Percentiles rank a stretch among this genome's conserved stretches.
phyloP scores from a whole-genome alignment of 2,888 invertebrate species.

The Drosophila limbata region DNA sequence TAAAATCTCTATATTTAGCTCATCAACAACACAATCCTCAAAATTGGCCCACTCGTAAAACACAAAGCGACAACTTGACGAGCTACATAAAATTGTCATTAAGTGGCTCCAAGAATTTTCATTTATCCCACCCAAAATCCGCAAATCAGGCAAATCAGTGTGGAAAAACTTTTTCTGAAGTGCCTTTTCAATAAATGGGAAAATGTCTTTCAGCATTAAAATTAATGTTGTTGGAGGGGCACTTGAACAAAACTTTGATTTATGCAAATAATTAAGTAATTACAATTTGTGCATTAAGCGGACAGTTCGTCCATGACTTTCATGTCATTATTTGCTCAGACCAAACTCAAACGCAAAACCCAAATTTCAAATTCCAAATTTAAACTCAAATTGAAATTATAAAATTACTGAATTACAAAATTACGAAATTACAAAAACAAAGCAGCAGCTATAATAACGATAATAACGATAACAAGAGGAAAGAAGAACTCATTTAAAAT shows the following conservation, averaged over 20 bases:
- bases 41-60: conserved; percentile 55
- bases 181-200: conserved; percentile 48
- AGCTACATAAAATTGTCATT: conserved; percentile 74
- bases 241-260: conserved; percentile 62
- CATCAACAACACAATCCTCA: conserved; percentile 9
- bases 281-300: conserved; percentile 69
- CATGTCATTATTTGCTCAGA: conserved; percentile 63
- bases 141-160: conserved; percentile 26
- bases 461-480: conserved; percentile 29
- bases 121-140: conserved; percentile 23
- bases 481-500: conserved; percentile 71
- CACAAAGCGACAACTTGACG: conserved; percentile 61
- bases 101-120: conserved; percentile 39
- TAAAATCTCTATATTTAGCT: conserved; percentile 38
- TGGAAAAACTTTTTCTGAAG: conserved; percentile 52
- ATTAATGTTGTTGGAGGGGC: conserved; percentile 32
- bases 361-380: conserved; percentile 16
- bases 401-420: conserved; percentile 43
- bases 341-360: conserved; percentile 20
- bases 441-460: conserved; percentile 8
- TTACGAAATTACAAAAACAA: conserved; percentile 35
- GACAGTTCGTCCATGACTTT: conserved; percentile 52
- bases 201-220: conserved; percentile 52
- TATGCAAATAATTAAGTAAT: conserved; percentile 79
- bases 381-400: conserved; percentile 45